Conservation (phyloP, 2,797 vertebrate genomes). For the Rhynchonycteris naso region DNA sequence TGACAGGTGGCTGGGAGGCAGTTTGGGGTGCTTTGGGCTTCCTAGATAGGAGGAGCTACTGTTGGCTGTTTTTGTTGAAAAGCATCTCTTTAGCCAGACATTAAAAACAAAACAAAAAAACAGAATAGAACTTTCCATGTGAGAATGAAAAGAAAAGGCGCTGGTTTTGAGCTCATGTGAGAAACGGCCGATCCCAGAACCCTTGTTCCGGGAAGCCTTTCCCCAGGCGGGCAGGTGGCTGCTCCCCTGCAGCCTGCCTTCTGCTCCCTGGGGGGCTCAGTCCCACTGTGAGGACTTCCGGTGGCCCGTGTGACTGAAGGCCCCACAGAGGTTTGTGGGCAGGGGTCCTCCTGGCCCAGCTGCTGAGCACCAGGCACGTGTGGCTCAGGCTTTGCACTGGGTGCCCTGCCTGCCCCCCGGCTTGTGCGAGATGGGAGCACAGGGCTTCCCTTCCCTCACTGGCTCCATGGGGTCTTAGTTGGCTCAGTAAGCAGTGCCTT, state of each 20-base stretch:
- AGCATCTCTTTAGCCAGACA: neutral
- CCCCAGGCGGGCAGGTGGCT: neutral
- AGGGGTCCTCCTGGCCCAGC: neutral
- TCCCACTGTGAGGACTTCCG: conserved; percentile 23
- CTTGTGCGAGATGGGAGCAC: too few species aligned
- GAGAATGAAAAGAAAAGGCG: neutral
- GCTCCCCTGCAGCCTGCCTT: conserved; percentile 23
- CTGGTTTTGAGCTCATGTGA: neutral
- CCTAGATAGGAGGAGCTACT: neutral
- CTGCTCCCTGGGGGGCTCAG: conserved; percentile 20
- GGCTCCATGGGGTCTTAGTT: neutral
- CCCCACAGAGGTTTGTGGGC: neutral
- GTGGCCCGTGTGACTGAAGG: neutral
- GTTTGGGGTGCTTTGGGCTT: neutral
- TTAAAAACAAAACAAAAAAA: neutral
- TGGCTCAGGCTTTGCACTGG: accelerated
- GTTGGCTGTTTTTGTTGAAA: neutral
- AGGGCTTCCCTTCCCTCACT: neutral
- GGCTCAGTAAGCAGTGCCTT: neutral
- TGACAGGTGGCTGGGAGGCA: neutral
- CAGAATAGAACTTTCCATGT: neutral
- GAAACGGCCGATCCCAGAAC: neutral
- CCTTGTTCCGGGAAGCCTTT: neutral
- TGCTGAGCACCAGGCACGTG: neutral
- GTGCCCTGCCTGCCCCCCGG: neutral